A percentile compares a stretch with the other conserved stretches of the same genome.
Conservation (phyloP, 1,140 invertebrate species). For the Coelopa frigida region DNA sequence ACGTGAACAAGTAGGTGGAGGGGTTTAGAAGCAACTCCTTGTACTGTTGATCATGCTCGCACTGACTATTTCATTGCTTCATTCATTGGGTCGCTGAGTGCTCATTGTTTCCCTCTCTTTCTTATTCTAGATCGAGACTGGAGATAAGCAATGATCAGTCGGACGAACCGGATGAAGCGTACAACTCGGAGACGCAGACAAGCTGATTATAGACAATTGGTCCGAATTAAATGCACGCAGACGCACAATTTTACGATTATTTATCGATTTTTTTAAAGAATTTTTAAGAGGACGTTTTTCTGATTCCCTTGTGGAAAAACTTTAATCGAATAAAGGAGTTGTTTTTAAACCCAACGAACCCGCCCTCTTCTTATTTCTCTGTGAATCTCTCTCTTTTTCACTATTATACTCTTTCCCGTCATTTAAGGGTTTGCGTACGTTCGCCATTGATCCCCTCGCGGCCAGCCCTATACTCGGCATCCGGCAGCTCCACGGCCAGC, state of each 20-base stretch:
- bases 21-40: too few species aligned
- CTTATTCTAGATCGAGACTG: conserved; percentile 37
- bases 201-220: too few species aligned
- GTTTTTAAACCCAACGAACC: too few species aligned
- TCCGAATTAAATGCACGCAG: too few species aligned
- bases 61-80: too few species aligned
- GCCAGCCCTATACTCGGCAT: conserved; percentile 58
- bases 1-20: conserved; percentile 75
- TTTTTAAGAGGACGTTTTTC: neutral
- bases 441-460: conserved; percentile 70
- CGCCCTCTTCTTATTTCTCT: too few species aligned
- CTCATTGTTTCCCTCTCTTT: conserved; percentile 42
- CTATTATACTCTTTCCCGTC: neutral
- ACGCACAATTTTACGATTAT: neutral
- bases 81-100: conserved; percentile 18
- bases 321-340: too few species aligned
- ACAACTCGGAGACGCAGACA: neutral
- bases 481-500: conserved; percentile 41
- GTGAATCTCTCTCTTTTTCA: too few species aligned
- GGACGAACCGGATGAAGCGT: conserved; percentile 1
- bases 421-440: conserved; percentile 61
- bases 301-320: too few species aligned
- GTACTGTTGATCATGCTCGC: too few species aligned
- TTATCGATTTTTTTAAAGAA: neutral
- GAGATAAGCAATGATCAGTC: conserved; percentile 11